A percentile compares a stretch with the other conserved stretches of the same genome.
Evolutionary conservation across 2,797 vertebrate genomes (phyloP).

Genomic region (Gymnocypris eckloni): DNA sequence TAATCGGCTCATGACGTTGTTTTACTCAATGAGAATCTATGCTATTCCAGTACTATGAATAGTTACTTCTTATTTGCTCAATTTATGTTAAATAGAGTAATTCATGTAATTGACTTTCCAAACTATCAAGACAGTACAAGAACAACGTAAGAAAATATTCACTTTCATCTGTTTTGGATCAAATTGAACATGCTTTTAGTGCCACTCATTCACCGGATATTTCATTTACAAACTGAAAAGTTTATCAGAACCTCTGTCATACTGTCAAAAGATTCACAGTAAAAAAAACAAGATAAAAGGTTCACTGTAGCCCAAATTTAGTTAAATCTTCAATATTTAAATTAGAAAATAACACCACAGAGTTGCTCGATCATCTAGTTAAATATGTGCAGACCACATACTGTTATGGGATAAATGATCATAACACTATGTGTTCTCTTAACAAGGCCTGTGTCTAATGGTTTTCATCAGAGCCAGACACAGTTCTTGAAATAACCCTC

Average conservation of each 20-base stretch:
- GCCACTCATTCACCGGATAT: neutral
- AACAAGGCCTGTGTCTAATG: slow-evolving; percentile 64
- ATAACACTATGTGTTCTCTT: slow-evolving; percentile 49
- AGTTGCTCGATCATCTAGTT: slow-evolving; percentile 23
- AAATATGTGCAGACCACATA: slow-evolving; percentile 32
- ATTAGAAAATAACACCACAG: slow-evolving; percentile 11
- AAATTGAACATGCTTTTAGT: neutral
- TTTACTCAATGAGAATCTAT: neutral
- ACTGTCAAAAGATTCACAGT: neutral
- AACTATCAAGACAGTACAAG: neutral
- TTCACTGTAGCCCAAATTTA: neutral
- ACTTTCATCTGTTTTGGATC: neutral
- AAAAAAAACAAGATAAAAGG: neutral
- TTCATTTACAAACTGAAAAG: neutral
- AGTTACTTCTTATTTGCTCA: neutral
- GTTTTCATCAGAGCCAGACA: slow-evolving; percentile 52
- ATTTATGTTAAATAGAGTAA: neutral
- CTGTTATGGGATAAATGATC: slow-evolving; percentile 25
- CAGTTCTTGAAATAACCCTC: slow-evolving; percentile 49
- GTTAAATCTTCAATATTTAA: slow-evolving; percentile 14
- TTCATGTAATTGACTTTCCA: neutral
- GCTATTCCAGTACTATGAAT: neutral
- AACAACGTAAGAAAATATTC: neutral
- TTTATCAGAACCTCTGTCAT: neutral
- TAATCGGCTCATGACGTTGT: neutral